phyloP scores from a whole-genome alignment of 2,797 vertebrate species.

The Phylloscopus collybita region DNA sequence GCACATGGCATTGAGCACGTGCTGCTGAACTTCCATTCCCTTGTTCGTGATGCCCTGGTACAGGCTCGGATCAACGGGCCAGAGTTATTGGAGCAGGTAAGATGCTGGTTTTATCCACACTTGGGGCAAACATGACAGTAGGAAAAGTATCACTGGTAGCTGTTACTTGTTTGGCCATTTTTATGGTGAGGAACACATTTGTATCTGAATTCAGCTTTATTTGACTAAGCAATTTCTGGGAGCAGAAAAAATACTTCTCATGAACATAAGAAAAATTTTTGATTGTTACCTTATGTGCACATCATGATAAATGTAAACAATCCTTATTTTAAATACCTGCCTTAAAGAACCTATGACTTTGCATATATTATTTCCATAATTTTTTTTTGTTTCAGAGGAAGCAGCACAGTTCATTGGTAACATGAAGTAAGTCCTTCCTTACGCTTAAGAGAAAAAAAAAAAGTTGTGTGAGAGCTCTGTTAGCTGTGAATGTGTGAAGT shows the following conservation, averaged over 20 bases:
- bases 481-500: background rate
- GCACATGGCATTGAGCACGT: conserved; percentile 79
- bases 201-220: background rate
- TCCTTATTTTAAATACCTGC: background rate
- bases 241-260: background rate
- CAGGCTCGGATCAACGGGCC: conserved; percentile 76
- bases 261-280: background rate
- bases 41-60: conserved; percentile 81
- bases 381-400: background rate
- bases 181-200: background rate
- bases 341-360: background rate
- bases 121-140: rapidly evolving
- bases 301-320: background rate
- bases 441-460: background rate
- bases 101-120: background rate
- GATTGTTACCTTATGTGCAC: background rate
- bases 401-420: background rate
- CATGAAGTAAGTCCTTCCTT: background rate
- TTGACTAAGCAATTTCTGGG: background rate
- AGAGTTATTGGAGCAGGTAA: conserved; percentile 82
- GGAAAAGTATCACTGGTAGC: background rate
- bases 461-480: background rate
- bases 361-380: background rate
- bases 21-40: conserved; percentile 81
- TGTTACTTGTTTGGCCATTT: background rate